These are phyloP conservation scores for Polyodon spathula DNA, from an alignment of 2,113 vertebrate genomes.

Conservation along the genomic window DNA sequence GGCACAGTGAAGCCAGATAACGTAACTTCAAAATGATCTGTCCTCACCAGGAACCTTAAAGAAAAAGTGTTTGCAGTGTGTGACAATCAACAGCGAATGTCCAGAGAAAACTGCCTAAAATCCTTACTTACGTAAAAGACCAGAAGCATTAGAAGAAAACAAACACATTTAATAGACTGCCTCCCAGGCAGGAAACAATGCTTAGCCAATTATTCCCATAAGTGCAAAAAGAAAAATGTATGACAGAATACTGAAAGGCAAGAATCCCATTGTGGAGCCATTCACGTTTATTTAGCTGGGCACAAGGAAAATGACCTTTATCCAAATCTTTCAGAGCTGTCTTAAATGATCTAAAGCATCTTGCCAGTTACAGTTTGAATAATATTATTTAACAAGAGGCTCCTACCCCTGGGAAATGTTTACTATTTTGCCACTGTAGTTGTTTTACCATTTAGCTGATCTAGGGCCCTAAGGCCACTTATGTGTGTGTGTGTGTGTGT, in stretches of 20 bases:
- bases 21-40: slow-evolving; percentile 44
- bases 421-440: not conserved
- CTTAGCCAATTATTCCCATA: slow-evolving; percentile 53
- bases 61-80: not conserved
- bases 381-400: slow-evolving; percentile 55
- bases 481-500: too few species aligned
- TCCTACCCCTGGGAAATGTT: slow-evolving; percentile 51
- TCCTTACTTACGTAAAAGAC: too few species aligned
- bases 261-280: slow-evolving; percentile 52
- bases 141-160: slow-evolving; percentile 52
- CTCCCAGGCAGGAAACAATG: slow-evolving; percentile 54
- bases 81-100: not conserved
- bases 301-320: slow-evolving; percentile 64
- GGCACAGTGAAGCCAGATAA: too few species aligned
- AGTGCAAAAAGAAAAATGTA: slow-evolving; percentile 53
- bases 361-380: slow-evolving; percentile 59
- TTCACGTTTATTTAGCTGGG: slow-evolving; percentile 60
- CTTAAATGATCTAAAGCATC: slow-evolving; percentile 61
- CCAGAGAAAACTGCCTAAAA: too few species aligned
- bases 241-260: slow-evolving; percentile 52
- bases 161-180: slow-evolving; percentile 57
- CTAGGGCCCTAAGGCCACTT: too few species aligned
- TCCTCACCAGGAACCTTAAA: slow-evolving; percentile 27
- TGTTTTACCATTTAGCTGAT: too few species aligned
- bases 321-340: slow-evolving; percentile 51